Conservation (phyloP, 2,113 vertebrate genomes). For the Anarhynchus alexandrinus region DNA sequence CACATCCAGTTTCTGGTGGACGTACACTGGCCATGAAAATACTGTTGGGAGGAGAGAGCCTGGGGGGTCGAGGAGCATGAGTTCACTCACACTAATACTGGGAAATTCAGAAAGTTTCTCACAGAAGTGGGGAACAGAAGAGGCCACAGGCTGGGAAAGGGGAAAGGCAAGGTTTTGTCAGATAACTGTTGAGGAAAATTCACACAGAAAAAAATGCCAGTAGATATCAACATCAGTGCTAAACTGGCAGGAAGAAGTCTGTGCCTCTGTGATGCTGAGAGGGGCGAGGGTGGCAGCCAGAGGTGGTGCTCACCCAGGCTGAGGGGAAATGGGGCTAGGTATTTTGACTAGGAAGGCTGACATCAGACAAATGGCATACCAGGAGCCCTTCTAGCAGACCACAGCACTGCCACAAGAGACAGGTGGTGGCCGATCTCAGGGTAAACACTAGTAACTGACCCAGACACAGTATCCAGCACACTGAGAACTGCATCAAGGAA, state of each 20-base stretch:
- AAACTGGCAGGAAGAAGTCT: not conserved
- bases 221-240: fast-evolving
- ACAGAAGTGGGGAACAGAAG: not conserved
- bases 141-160: not conserved
- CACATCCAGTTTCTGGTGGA: not conserved
- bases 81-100: not conserved
- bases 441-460: not conserved
- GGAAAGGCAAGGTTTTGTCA: not conserved
- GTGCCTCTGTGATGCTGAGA: not conserved
- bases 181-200: not conserved
- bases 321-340: not conserved
- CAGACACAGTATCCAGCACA: not conserved
- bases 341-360: not conserved
- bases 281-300: not conserved
- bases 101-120: not conserved
- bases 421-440: not conserved
- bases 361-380: not conserved
- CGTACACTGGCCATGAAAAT: not conserved
- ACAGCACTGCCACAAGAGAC: not conserved
- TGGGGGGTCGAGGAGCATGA: fast-evolving
- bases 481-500: not conserved
- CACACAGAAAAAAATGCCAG: not conserved
- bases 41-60: not conserved
- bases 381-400: not conserved
- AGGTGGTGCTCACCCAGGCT: not conserved